Conservation (phyloP, 2,797 vertebrate species). For the Spondyliosoma cantharus region DNA sequence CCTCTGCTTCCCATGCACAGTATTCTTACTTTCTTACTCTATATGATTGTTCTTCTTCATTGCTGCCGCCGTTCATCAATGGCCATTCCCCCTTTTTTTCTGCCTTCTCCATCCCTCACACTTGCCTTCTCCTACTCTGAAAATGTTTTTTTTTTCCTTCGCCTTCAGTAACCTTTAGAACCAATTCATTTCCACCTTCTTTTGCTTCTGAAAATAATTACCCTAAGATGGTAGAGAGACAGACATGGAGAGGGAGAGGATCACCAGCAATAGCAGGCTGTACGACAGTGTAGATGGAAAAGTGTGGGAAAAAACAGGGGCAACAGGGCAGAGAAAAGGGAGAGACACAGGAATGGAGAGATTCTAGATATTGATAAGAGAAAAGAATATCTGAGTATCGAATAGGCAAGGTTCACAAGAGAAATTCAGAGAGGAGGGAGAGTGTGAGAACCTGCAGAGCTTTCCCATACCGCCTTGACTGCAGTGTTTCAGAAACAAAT, state of each 20-base stretch:
- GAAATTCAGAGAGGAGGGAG: background rate
- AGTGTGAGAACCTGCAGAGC: conserved; percentile 12
- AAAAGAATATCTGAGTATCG: conserved; percentile 5
- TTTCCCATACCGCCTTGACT: conserved; percentile 1
- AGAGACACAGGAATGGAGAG: conserved; percentile 7
- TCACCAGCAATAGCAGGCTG: conserved; percentile 40
- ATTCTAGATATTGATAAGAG: conserved; percentile 35
- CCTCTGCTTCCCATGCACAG: background rate
- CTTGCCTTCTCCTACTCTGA: conserved; percentile 16
- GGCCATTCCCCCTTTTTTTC: conserved; percentile 3
- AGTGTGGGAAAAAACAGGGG: conserved; percentile 22
- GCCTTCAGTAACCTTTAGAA: conserved; percentile 32
- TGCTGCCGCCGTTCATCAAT: conserved; percentile 19
- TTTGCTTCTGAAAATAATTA: conserved; percentile 58
- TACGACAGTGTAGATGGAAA: conserved; percentile 40
- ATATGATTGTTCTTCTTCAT: background rate
- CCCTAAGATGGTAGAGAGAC: conserved; percentile 32
- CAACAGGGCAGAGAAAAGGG: background rate
- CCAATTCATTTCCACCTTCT: conserved; percentile 41
- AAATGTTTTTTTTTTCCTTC: conserved; percentile 24
- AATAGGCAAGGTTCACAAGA: conserved; percentile 13
- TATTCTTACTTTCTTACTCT: background rate
- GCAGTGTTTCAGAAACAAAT: conserved; percentile 45
- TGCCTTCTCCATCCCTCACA: background rate
- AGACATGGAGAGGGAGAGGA: conserved; percentile 34